phyloP scores from a whole-genome alignment of 2,888 invertebrate genomes.

The Drosophila tanythrix region DNA sequence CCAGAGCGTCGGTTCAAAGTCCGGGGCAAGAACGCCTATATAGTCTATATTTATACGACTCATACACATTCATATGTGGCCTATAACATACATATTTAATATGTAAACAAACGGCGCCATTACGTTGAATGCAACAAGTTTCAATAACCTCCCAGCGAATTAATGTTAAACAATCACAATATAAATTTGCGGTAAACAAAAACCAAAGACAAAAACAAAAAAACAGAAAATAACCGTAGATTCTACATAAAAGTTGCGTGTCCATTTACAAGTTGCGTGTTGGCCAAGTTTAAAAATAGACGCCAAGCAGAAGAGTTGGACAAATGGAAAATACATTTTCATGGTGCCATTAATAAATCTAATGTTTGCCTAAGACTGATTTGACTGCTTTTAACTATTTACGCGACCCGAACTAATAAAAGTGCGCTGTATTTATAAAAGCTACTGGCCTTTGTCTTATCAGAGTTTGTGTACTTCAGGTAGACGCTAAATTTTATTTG shows the following conservation, averaged over 20 bases:
- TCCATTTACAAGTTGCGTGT: constrained; percentile 25
- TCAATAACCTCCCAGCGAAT: constrained; percentile 66
- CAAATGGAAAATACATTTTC: neutral
- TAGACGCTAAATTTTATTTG: constrained; percentile 42
- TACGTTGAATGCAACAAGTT: constrained; percentile 69
- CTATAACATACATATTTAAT: constrained; percentile 50
- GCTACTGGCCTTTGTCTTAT: constrained; percentile 32
- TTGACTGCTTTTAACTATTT: constrained; percentile 31
- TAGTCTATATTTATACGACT: constrained; percentile 36
- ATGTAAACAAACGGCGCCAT: constrained; percentile 67
- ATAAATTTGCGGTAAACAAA: constrained; percentile 57
- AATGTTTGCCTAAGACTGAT: neutral
- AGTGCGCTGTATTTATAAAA: constrained; percentile 30
- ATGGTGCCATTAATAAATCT: constrained; percentile 32
- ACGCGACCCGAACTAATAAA: constrained; percentile 28
- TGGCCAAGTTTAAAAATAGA: constrained; percentile 14
- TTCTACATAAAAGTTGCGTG: constrained; percentile 16
- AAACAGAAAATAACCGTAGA: constrained; percentile 1
- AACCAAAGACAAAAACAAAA: neutral
- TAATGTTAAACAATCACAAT: constrained; percentile 37
- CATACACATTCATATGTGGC: constrained; percentile 19
- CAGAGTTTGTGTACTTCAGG: constrained; percentile 31
- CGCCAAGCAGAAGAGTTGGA: neutral
- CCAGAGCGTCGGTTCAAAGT: constrained; percentile 60
- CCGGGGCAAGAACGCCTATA: constrained; percentile 25